phyloP scores from a whole-genome alignment of 2,888 invertebrate genomes.

The Azorinus chamasolen region DNA sequence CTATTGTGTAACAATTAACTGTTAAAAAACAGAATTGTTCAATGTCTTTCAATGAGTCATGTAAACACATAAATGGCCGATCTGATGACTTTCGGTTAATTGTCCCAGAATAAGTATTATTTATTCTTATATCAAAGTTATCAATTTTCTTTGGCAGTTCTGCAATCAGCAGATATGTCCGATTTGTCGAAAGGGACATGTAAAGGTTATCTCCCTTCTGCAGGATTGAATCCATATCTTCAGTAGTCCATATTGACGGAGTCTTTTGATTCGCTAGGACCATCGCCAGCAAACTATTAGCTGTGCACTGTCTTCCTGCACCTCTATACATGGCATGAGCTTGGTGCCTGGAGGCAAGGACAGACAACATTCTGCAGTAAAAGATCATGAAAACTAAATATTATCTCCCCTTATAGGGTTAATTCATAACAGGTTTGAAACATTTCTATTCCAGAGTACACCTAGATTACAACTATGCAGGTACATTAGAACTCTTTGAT shows the following conservation, averaged over 20 bases:
- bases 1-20: neutral
- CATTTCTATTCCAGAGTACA: too few species aligned
- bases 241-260: neutral
- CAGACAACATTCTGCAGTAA: constrained; percentile 1
- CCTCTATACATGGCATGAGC: neutral
- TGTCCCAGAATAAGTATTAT: neutral
- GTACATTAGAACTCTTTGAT: too few species aligned
- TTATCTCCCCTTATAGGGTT: too few species aligned
- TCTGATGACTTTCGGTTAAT: neutral
- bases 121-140: neutral
- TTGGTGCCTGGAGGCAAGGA: neutral
- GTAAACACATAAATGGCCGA: neutral
- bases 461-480: too few species aligned
- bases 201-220: neutral
- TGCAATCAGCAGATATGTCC: neutral
- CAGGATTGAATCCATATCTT: neutral
- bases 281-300: neutral
- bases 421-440: too few species aligned
- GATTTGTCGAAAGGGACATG: neutral
- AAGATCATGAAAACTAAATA: too few species aligned
- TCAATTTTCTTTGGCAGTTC: constrained; percentile 1
- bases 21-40: neutral
- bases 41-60: neutral
- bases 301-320: constrained; percentile 3
- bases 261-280: neutral